phyloP scores from a whole-genome alignment of 1,140 invertebrate species.

The Micrasema longulum region DNA sequence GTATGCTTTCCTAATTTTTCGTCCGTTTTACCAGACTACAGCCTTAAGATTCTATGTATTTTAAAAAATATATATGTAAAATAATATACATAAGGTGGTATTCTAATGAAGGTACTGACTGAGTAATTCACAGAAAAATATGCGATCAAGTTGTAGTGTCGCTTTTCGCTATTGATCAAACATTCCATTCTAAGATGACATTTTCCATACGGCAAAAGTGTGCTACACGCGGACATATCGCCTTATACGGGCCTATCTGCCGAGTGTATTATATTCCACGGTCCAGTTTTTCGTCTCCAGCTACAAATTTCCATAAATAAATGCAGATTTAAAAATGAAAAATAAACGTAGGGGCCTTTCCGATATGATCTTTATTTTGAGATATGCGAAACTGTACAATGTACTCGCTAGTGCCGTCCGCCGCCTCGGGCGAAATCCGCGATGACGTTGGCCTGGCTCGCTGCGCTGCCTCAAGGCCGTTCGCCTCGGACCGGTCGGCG shows the following conservation, averaged over 20 bases:
- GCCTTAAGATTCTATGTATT: too few relatives aligned
- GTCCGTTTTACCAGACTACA: too few relatives aligned
- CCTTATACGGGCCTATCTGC: not conserved
- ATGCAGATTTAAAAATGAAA: not conserved
- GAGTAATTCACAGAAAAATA: too few relatives aligned
- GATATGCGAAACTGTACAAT: not conserved
- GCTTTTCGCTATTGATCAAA: not conserved
- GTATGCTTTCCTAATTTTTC: too few relatives aligned
- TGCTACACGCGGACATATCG: not conserved
- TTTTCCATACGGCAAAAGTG: not conserved
- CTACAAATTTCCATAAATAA: not conserved
- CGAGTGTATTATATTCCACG: not conserved
- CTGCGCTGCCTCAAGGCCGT: conserved; percentile 39
- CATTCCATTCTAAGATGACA: not conserved
- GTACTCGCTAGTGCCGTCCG: conserved; percentile 9
- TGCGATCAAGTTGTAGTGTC: not conserved
- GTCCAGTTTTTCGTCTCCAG: not conserved
- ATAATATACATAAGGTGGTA: too few relatives aligned
- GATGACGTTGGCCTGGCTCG: conserved; percentile 29
- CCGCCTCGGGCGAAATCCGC: conserved; percentile 26
- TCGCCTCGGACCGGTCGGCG: conserved; percentile 42
- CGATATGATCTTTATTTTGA: too few relatives aligned
- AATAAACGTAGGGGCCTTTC: not conserved
- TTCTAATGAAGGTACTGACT: too few relatives aligned
- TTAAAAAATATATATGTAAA: too few relatives aligned